Evolutionary conservation across 2,797 vertebrate genomes (phyloP).

Genomic region (Gymnoscopelus microlampas): DNA sequence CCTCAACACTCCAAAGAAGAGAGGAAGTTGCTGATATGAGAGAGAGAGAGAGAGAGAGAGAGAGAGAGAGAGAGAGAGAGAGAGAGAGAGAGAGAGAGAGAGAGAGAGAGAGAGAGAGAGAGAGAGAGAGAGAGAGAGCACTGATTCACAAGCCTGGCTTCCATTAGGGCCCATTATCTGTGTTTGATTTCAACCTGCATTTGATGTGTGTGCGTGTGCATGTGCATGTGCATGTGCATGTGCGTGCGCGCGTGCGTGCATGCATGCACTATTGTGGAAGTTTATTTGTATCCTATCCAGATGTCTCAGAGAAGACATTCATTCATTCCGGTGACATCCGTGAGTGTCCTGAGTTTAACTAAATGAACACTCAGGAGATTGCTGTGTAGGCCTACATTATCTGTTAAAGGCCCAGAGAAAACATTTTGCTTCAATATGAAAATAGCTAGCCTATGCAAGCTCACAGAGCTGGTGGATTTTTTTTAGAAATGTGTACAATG

Average conservation of each 20-base stretch:
- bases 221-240: neutral
- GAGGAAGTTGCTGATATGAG: conserved; percentile 44
- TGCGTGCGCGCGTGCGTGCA: neutral
- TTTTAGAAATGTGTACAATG: no score
- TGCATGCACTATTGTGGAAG: neutral
- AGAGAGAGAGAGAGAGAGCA: conserved; percentile 33
- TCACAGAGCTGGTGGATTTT: no score
- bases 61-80: conserved; percentile 24
- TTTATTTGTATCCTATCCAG: no score
- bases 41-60: conserved; percentile 5
- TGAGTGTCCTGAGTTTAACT: no score
- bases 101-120: conserved; percentile 30
- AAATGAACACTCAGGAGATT: no score
- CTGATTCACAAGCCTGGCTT: conserved; percentile 91
- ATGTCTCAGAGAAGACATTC: no score
- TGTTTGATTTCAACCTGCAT: conserved; percentile 92
- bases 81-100: conserved; percentile 34
- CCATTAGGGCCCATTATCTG: conserved; percentile 99
- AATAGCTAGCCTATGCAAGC: no score
- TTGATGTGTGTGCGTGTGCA: conserved; percentile 28
- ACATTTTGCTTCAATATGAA: no score
- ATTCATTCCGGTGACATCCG: no score
- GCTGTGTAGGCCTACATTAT: no score
- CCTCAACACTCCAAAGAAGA: conserved; percentile 68
- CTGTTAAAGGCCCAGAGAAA: no score